phyloP scores from a whole-genome alignment of 2,888 invertebrate species.

The Odontomyia ornata region DNA sequence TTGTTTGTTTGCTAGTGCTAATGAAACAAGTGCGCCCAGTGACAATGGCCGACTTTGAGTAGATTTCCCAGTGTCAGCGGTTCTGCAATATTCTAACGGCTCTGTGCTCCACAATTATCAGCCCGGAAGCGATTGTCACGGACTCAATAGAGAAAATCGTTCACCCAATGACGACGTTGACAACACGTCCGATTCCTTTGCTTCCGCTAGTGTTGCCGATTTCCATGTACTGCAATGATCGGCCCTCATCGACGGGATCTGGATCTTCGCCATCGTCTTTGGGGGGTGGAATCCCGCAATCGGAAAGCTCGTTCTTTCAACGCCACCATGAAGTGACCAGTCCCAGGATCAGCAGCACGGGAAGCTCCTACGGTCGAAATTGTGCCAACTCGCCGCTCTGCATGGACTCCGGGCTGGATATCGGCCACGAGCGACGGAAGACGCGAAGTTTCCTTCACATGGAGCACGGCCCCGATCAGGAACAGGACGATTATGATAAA shows the following conservation, averaged over 20 bases:
- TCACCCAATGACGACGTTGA: slow-evolving; percentile 54
- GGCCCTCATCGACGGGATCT: slow-evolving; percentile 40
- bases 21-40: slow-evolving; percentile 24
- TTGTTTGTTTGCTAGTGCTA: neutral
- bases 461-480: slow-evolving; percentile 46
- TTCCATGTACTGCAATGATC: slow-evolving; percentile 49
- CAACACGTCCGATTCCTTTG: slow-evolving; percentile 51
- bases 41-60: slow-evolving; percentile 19
- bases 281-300: slow-evolving; percentile 58
- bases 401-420: slow-evolving; percentile 44
- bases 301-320: slow-evolving; percentile 60
- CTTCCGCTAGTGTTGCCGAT: slow-evolving; percentile 45
- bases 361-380: slow-evolving; percentile 35
- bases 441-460: slow-evolving; percentile 12
- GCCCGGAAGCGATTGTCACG: slow-evolving; percentile 23
- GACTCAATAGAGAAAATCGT: neutral
- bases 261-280: slow-evolving; percentile 25
- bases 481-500: slow-evolving; percentile 50
- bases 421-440: slow-evolving; percentile 46
- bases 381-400: neutral
- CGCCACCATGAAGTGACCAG: slow-evolving; percentile 59
- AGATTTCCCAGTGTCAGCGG: slow-evolving; percentile 37
- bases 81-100: slow-evolving; percentile 47
- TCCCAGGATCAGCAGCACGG: slow-evolving; percentile 55
- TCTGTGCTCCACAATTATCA: slow-evolving; percentile 51